These are phyloP conservation scores for Crematogaster levior DNA, from an alignment of 2,888 invertebrate genomes.

Conservation along the genomic window DNA sequence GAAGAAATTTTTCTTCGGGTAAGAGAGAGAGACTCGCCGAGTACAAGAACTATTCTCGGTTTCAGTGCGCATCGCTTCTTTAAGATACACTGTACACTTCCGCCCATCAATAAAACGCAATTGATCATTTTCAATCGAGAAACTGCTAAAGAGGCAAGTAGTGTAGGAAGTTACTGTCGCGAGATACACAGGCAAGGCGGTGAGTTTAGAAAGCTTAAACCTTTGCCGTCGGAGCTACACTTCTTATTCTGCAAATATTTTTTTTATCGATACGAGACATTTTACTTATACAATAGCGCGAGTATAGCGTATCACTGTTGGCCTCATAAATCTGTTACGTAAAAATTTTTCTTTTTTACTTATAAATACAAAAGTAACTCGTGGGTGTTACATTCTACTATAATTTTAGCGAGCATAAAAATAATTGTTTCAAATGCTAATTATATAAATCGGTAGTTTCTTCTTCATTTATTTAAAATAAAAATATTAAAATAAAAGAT, in stretches of 20 bases:
- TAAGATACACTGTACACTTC: slow-evolving; percentile 30
- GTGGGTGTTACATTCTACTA: not conserved
- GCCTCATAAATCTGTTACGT: not conserved
- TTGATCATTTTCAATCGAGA: slow-evolving; percentile 10
- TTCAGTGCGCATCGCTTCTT: slow-evolving; percentile 31
- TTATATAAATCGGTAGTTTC: not conserved
- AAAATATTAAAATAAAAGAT: no score
- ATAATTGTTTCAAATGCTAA: not conserved
- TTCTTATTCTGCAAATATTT: not conserved
- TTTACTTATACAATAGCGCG: not conserved
- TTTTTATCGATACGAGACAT: not conserved
- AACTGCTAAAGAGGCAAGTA: not conserved
- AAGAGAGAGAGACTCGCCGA: slow-evolving; percentile 45
- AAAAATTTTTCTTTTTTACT: not conserved
- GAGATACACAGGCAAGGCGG: not conserved
- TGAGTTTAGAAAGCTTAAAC: slow-evolving; percentile 33
- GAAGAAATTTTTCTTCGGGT: slow-evolving; percentile 20
- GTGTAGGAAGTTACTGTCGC: slow-evolving; percentile 24
- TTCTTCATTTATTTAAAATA: not conserved
- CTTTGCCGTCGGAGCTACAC: not conserved
- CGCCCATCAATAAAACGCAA: slow-evolving; percentile 24
- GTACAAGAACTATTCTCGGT: slow-evolving; percentile 29
- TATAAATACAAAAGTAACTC: not conserved
- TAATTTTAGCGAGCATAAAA: not conserved
- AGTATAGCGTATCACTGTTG: not conserved